Evolutionary conservation across 2,797 vertebrate species (phyloP).

Genomic region (Brotula barbata): DNA sequence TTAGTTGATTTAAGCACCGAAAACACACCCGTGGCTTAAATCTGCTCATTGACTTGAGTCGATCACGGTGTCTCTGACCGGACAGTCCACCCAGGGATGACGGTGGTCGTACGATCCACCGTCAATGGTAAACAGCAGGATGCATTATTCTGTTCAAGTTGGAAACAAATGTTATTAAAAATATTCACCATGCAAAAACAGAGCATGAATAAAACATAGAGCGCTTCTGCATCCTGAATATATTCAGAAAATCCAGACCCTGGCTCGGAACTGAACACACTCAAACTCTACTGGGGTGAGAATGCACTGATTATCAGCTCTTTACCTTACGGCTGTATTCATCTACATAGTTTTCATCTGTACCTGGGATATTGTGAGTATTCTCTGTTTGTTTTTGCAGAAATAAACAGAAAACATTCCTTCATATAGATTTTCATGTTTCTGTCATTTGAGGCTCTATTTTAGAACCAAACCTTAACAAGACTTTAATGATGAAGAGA

Average conservation of each 20-base stretch:
- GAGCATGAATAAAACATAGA: conserved; percentile 71
- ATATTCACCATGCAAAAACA: conserved; percentile 28
- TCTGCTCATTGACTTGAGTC: conserved; percentile 43
- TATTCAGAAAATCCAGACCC: conserved; percentile 23
- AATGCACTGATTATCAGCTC: conserved; percentile 49
- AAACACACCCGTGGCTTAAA: conserved; percentile 27
- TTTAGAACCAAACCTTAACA: no score
- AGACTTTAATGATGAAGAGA: no score
- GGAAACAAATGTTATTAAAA: conserved; percentile 50
- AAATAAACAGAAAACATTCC: no score
- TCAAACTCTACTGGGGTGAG: conserved; percentile 42
- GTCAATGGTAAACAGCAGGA: conserved; percentile 58
- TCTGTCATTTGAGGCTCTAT: no score
- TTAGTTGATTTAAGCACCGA: conserved; percentile 16
- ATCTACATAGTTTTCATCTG: no score
- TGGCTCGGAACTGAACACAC: conserved; percentile 38
- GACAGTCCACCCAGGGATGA: no score
- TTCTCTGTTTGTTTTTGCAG: no score
- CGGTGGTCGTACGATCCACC: no score
- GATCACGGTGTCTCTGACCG: conserved; percentile 52
- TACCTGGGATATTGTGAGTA: no score
- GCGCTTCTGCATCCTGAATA: conserved; percentile 36
- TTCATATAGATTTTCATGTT: no score
- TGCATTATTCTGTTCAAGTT: conserved; percentile 65
- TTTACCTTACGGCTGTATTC: conserved; percentile 6